Evolutionary conservation across 2,113 vertebrate genomes (phyloP).

Genomic region (Sphaerodactylus townsendi): DNA sequence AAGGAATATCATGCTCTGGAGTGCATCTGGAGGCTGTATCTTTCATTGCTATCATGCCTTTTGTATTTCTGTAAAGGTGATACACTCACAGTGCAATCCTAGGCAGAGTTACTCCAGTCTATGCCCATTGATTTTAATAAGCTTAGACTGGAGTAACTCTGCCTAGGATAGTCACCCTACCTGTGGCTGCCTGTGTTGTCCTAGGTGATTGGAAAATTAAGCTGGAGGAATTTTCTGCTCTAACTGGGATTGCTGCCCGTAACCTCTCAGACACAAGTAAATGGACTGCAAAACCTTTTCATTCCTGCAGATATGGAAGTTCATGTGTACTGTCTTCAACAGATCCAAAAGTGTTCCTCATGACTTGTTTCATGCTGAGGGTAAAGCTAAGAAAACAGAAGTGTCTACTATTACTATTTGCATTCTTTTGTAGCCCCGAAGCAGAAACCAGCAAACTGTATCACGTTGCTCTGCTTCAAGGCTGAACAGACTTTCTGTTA

Average conservation of each 20-base stretch:
- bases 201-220: background rate
- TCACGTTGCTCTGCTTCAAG: background rate
- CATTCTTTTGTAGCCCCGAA: background rate
- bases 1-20: background rate
- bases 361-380: background rate
- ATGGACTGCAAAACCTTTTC: background rate
- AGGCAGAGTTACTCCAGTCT: no score
- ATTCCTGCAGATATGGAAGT: background rate
- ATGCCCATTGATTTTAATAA: no score
- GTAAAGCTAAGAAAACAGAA: background rate
- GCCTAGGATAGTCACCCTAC: background rate
- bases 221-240: conserved; percentile 1
- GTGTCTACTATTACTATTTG: background rate
- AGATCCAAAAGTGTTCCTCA: background rate
- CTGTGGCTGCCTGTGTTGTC: accelerated
- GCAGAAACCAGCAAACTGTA: background rate
- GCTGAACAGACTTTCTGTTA: background rate
- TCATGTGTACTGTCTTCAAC: background rate
- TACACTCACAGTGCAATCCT: background rate
- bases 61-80: background rate
- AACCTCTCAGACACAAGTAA: background rate
- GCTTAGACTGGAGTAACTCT: no score
- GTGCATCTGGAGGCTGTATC: background rate
- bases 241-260: background rate
- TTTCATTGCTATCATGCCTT: background rate